phyloP scores from a whole-genome alignment of 2,797 vertebrate species.

The Mus spretus region DNA sequence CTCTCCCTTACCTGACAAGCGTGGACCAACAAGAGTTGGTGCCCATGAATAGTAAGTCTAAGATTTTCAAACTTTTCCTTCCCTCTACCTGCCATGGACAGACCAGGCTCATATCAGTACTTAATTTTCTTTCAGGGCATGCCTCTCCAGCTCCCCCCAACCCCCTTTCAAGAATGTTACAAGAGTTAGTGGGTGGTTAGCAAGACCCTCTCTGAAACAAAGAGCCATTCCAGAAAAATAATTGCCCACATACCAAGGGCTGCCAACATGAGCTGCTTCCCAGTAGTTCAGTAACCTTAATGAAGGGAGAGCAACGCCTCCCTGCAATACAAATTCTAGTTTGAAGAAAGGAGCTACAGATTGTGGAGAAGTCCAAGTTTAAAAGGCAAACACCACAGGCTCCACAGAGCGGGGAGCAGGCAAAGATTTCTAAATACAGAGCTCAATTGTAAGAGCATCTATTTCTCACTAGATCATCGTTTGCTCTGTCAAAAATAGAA shows the following conservation, averaged over 20 bases:
- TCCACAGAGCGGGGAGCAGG: constrained; percentile 73
- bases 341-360: constrained; percentile 62
- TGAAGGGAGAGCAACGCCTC: constrained; percentile 53
- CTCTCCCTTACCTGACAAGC: background rate
- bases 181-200: constrained; percentile 64
- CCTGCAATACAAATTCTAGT: constrained; percentile 31
- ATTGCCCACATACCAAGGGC: constrained; percentile 55
- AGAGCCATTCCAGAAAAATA: constrained; percentile 65
- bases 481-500: constrained; percentile 83
- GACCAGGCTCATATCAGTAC: background rate
- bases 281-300: constrained; percentile 71
- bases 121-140: constrained; percentile 22
- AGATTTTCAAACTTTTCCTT: background rate
- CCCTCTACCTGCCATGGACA: background rate
- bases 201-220: constrained; percentile 66
- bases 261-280: constrained; percentile 60
- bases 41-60: background rate
- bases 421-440: constrained; percentile 74
- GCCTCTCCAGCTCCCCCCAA: background rate
- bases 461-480: constrained; percentile 80
- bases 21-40: background rate
- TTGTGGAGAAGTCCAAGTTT: constrained; percentile 75
- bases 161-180: constrained; percentile 50
- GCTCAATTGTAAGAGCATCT: constrained; percentile 77
- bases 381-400: constrained; percentile 78